Conservation (phyloP, 2,113 vertebrate species). For the Tychaedon coryphoeus region DNA sequence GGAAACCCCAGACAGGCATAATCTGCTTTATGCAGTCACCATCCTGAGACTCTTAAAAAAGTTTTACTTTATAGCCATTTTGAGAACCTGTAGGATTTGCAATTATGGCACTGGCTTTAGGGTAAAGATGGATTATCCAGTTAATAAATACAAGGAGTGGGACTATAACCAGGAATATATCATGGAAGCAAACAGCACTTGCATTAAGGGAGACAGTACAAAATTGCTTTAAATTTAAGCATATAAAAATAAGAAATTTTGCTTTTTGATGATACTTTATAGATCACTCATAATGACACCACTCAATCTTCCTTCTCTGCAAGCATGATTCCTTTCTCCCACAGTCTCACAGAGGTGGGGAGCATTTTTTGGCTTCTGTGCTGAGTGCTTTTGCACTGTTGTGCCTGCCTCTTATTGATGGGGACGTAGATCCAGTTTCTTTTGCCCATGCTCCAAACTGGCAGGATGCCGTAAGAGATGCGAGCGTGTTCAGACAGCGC, state of each 20-base stretch:
- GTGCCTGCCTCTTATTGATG: neutral
- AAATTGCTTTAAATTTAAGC: neutral
- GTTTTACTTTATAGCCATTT: constrained; percentile 63
- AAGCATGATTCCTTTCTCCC: neutral
- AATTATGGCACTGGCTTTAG: neutral
- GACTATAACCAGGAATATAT: constrained; percentile 38
- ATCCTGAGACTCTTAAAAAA: constrained; percentile 67
- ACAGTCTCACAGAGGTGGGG: neutral
- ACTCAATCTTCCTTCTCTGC: neutral
- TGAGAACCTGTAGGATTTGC: constrained; percentile 65
- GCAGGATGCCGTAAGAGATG: neutral
- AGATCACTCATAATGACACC: neutral
- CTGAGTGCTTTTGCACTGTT: neutral
- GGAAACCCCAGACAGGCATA: constrained; percentile 64
- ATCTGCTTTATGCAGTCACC: constrained; percentile 65
- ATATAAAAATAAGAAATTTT: neutral
- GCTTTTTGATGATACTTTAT: neutral
- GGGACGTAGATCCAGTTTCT: neutral
- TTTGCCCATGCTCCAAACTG: neutral
- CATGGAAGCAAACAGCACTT: constrained; percentile 39
- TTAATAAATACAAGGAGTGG: constrained; percentile 63
- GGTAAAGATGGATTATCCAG: constrained; percentile 56
- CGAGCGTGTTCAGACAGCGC: neutral
- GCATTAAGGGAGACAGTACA: neutral
- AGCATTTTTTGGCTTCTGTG: neutral